Percentiles rank a stretch among this genome's conserved stretches.
phyloP scores from a whole-genome alignment of 2,113 vertebrate genomes.

The Tragelaphus buxtoni region DNA sequence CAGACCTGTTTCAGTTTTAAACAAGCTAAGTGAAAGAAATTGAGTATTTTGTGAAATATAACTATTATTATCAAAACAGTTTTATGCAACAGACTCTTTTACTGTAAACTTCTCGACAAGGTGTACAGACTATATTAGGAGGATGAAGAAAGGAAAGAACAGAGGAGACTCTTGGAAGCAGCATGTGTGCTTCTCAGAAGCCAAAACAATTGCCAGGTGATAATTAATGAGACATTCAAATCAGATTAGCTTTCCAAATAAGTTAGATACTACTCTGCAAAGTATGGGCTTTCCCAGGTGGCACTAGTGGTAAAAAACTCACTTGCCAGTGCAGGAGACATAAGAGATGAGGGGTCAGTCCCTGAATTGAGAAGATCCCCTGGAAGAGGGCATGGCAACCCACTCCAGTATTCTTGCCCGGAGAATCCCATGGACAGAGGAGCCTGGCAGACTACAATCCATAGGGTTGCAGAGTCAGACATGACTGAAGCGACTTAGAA shows the following conservation, averaged over 20 bases:
- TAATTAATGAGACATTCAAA: slow-evolving; percentile 45
- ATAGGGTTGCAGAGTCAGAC: not conserved
- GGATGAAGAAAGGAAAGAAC: slow-evolving; percentile 58
- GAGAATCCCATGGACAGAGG: not conserved
- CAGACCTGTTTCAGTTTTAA: not conserved
- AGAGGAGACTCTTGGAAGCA: slow-evolving; percentile 38
- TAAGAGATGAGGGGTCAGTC: not conserved
- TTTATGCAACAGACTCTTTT: slow-evolving; percentile 39
- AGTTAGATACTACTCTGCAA: slow-evolving; percentile 19
- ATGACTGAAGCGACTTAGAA: not conserved
- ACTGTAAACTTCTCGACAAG: slow-evolving; percentile 32
- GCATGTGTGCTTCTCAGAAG: not conserved
- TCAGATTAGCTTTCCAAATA: slow-evolving; percentile 38
- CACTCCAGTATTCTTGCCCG: not conserved
- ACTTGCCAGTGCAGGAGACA: not conserved
- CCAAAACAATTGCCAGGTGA: slow-evolving; percentile 40
- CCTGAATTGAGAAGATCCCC: not conserved
- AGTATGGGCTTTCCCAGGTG: not conserved
- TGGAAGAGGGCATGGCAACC: not conserved
- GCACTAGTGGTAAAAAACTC: not conserved
- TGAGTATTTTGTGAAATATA: slow-evolving; percentile 21
- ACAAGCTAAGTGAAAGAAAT: not conserved
- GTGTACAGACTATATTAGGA: not conserved
- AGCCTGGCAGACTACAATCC: not conserved
- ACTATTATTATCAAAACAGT: slow-evolving; percentile 62